Base-by-base conservation (phyloP, 2,113 vertebrate species). In the Aplodontia rufa region DNA sequence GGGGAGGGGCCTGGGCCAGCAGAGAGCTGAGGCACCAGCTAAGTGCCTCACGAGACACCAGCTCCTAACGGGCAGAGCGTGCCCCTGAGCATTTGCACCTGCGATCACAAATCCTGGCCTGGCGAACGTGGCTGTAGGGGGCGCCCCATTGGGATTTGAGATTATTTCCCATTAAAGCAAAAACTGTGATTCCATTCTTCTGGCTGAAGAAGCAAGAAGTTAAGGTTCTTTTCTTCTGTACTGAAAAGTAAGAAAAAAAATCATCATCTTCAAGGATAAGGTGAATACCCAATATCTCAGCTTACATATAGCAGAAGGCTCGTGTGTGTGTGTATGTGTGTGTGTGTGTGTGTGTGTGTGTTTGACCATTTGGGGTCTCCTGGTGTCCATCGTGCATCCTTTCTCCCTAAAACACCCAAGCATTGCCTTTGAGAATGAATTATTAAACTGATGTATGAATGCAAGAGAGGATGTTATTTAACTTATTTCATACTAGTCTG, bases 11-110 rank as follows among this genome's bases (percentile, higher is more conserved):
- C 28, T 6, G 0, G 20, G 22, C 9, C 19, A 28, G 28, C 6
- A 24, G 53, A 17, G 49, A 69, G 16, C 0, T 10, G 42, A 14
- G n/a, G 30, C 17, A 11, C 42, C 5, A 45, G 6, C 24, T 16
- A 5, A 2, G n/a, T 22, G 35, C 26, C 5, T 66, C 32, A 5
- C 26, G n/a, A 45, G 42, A 64, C 62, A n/a, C 30, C 62, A 7
- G 17, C 55, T 6, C 3, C 0, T 1, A 5, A 3, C 4, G 0
- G 4, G 9, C 0, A 13, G 35, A 20, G n/a, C 58, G 37, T 42
- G 22, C 6, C 0, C 28, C 16, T 80, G 47, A 2, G 0, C 37
- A n/a, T 17, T 58, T 30, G 53, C 30, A 35, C 28, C 32, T 37
- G 26, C 55, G 40, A 7, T 20, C 47, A 30, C 26, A 35, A 49